Percentiles rank a stretch among this genome's conserved stretches.
Evolutionary conservation across 2,888 invertebrate genomes (phyloP).

Genomic region (Leptinotarsa peninsularis): DNA sequence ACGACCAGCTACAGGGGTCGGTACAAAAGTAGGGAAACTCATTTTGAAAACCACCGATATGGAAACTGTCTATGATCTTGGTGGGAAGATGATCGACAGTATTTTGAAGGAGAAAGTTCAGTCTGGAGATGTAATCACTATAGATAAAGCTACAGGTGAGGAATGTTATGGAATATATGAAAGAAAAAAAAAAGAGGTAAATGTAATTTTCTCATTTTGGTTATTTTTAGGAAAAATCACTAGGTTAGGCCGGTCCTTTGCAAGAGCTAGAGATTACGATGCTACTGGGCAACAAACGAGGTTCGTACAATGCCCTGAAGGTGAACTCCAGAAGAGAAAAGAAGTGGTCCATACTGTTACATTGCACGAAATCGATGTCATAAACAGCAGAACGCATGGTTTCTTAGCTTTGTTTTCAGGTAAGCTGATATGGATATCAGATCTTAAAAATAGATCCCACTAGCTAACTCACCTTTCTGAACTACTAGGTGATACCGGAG

Average conservation of each 20-base stretch:
- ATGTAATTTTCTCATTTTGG: neutral
- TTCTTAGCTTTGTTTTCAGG: conserved; percentile 97
- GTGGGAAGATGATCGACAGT: conserved; percentile 97
- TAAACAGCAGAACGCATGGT: conserved; percentile 97
- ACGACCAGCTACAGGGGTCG: conserved; percentile 90
- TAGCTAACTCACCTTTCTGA: neutral
- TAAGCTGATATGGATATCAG: conserved; percentile 30
- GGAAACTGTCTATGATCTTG: conserved; percentile 99
- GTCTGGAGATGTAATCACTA: conserved; percentile 96
- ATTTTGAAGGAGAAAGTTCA: conserved; percentile 95
- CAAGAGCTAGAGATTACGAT: conserved; percentile 96
- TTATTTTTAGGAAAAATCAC: conserved; percentile 61
- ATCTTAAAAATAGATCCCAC: neutral
- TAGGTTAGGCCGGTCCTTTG: conserved; percentile 91
- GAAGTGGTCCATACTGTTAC: conserved; percentile 98
- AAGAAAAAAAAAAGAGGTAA: too few species aligned
- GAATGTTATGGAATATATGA: neutral
- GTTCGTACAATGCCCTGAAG: conserved; percentile 98
- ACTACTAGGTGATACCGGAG: conserved; percentile 92
- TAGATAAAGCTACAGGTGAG: conserved; percentile 95
- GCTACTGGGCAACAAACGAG: conserved; percentile 87
- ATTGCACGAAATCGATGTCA: conserved; percentile 99
- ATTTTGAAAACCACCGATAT: conserved; percentile 99
- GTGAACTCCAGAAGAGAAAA: conserved; percentile 97
- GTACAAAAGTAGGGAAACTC: conserved; percentile 90